phyloP scores from a whole-genome alignment of 2,113 vertebrate genomes.

The Prunella fulvescens region DNA sequence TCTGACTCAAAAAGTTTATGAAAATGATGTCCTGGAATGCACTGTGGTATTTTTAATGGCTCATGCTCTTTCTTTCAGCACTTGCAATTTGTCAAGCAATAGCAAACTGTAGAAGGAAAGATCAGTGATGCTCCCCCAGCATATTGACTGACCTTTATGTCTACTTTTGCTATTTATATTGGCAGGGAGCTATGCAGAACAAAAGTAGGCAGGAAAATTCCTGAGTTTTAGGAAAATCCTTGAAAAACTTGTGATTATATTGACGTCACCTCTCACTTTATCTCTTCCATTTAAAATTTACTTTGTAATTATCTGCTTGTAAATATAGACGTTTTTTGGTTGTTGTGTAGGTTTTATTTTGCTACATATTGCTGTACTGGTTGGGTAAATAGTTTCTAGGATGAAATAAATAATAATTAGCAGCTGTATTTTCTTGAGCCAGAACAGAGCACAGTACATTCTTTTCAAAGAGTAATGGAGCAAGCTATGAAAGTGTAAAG shows the following conservation, averaged over 20 bases:
- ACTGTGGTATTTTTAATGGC: background rate
- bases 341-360: background rate
- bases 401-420: background rate
- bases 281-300: background rate
- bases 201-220: background rate
- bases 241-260: background rate
- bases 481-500: background rate
- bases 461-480: background rate
- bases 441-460: background rate
- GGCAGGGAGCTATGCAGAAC: background rate
- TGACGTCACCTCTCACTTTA: background rate
- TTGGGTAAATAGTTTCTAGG: background rate
- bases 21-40: background rate
- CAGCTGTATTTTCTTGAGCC: background rate
- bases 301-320: background rate
- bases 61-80: background rate
- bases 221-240: background rate
- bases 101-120: background rate
- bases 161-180: background rate
- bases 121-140: background rate
- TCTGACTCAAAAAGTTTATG: background rate
- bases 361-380: background rate
- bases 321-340: background rate
- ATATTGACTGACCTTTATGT: background rate
- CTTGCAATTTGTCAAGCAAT: background rate